Base-by-base conservation (phyloP, 2,888 invertebrate species). In the Drosophila bunnanda region DNA sequence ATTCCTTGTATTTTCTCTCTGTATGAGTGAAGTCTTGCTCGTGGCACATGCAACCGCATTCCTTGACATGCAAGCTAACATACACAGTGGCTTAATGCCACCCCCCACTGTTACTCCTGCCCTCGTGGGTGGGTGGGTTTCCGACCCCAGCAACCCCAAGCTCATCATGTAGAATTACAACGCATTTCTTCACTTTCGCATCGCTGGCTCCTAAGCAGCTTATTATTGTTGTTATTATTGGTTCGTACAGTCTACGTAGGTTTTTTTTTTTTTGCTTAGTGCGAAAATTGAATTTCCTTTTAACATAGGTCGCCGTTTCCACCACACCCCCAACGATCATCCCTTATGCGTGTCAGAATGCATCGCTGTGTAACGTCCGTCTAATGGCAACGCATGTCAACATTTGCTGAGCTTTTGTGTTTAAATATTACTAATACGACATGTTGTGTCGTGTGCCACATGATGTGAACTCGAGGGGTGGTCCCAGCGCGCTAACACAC, bases 341-440 rank as follows among this genome's bases (percentile, higher is more conserved):
- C 65, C 48, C 61, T 46, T 58, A 65, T 85, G 79, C 87, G 78
- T 88, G 84, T 77, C 89, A 77, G 75, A 86, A 79, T 86, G 87
- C 89, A 87, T 68, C 76, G 75, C 71, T 73, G 34, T 32, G 56
- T 57, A 36, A 46, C 54, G 74, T 32, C 64, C 72, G 87, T 72
- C 83, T 82, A 80, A 84, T 86, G 79, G 81, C 87, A 74, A 85
- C 77, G 88, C 87, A 89, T 85, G 89, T 85, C 89, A 89, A 80
- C 87, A 80, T 84, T 83, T 85, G 86, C 83, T 76, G 80, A 85
- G 88, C 89, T 79, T 89, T 85, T 84, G 87, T 87, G 89, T 87
- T 89, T 85, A 81, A 87, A 87, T 87, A 89, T 89, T 87, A 85
- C 84, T 89, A 83, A 89, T 87, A 87, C 84, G 84, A 89, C 84